phyloP scores from a whole-genome alignment of 1,140 invertebrate species.

The Mesaphorura yosii region DNA sequence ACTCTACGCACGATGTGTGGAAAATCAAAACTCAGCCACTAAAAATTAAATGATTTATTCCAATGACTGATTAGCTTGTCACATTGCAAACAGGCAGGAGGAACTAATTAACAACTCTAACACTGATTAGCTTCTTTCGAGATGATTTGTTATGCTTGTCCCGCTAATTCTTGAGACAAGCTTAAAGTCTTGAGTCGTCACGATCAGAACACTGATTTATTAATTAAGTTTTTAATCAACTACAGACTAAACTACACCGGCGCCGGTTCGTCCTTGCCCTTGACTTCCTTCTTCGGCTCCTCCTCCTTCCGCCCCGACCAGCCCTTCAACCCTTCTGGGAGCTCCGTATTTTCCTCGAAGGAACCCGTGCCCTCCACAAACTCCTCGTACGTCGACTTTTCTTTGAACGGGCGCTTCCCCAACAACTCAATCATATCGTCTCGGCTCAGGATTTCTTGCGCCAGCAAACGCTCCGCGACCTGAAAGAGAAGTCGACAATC shows the following conservation, averaged over 20 bases:
- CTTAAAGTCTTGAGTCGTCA: no score
- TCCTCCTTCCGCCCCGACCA: constrained; percentile 65
- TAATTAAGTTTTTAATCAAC: neutral
- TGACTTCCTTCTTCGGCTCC: neutral
- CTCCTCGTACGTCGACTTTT: constrained; percentile 98
- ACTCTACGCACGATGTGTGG: no score
- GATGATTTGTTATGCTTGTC: no score
- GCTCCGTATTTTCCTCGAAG: constrained; percentile 85
- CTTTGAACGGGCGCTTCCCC: constrained; percentile 86
- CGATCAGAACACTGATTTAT: neutral
- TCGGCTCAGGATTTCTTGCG: constrained; percentile 88
- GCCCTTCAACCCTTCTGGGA: constrained; percentile 89
- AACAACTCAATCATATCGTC: constrained; percentile 97
- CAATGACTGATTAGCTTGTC: no score
- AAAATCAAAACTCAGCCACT: no score
- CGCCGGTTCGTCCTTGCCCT: neutral
- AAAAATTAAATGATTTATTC: no score
- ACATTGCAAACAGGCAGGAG: no score
- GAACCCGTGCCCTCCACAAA: constrained; percentile 98
- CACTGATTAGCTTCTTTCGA: no score
- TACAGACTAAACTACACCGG: neutral
- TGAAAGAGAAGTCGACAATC: constrained; percentile 33
- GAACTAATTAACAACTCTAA: no score
- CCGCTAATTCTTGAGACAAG: no score
- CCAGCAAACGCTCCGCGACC: constrained; percentile 86